phyloP scores from a whole-genome alignment of 2,797 vertebrate species.

The Nannoperca australis region DNA sequence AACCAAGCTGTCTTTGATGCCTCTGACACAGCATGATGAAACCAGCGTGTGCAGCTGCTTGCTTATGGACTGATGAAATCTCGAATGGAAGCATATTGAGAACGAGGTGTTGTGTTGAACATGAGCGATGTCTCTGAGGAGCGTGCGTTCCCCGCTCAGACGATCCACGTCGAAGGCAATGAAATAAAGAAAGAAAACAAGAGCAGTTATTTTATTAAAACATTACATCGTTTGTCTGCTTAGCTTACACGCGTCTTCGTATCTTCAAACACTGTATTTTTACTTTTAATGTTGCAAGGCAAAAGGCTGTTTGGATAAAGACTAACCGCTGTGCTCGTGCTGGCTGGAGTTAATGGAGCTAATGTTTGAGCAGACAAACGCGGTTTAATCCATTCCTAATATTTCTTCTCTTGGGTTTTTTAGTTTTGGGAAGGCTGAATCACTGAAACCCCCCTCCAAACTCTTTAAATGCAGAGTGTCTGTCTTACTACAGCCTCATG shows the following conservation, averaged over 20 bases:
- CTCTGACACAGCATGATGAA: constrained; percentile 69
- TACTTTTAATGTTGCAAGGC: not conserved
- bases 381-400: not conserved
- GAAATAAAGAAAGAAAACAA: too few species aligned
- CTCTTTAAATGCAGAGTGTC: not conserved
- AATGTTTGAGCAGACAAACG: not conserved
- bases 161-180: too few species aligned
- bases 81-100: constrained; percentile 48
- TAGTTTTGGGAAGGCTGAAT: not conserved
- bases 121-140: constrained; percentile 43
- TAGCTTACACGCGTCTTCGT: not conserved
- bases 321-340: not conserved
- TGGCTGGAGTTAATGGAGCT: not conserved
- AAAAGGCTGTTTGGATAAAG: not conserved
- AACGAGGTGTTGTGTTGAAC: constrained; percentile 36
- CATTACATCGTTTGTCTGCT: not conserved
- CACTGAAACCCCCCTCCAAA: not conserved
- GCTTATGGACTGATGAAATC: constrained; percentile 55
- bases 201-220: not conserved
- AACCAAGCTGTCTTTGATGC: constrained; percentile 69
- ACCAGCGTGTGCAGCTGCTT: constrained; percentile 40
- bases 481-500: not conserved
- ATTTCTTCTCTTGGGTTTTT: not conserved
- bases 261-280: not conserved
- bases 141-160: constrained; percentile 1